Base-by-base conservation (phyloP, 2,113 vertebrate genomes). In the Ptyas mucosa region DNA sequence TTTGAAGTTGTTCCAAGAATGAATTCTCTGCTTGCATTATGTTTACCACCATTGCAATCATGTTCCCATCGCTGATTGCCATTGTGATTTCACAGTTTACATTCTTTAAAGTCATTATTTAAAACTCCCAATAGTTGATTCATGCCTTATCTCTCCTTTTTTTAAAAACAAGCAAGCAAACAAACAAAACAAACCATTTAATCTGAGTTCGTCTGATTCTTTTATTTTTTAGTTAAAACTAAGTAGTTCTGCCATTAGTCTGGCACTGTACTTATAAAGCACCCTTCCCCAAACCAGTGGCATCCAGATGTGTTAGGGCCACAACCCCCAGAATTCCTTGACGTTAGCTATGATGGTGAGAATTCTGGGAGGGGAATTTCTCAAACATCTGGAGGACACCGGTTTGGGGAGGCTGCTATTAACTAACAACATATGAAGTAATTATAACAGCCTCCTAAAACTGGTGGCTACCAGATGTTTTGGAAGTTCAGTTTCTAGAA, bases 1-100 rank as follows among this genome's bases (percentile, higher is more conserved):
- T 85, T 57, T 91, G 53, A 91, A 85, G 90, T 86, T 26, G 20
- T 91, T 91, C 39, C 75, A 90, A 90, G n/a, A 90, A 51, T 20
- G 20, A 49, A 53, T 81, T 54, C 34, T 53, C 51, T 81, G n/a
- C 64, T 90, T 81, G 64, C 51, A 26, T 90, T 90, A 54, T 81
- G 51, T 53, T 87, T 46, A 61, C 91, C 75, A 46, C 23, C 20
- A 10, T 57, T 55, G 39, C 24, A n/a, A 87, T 87, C n/a, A 51
- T 43, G 21, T 24, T 34, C 57, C 86, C 58, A 54, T 54, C 90
- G 21, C 53, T 91, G 64, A 81, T 75, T 91, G 90, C 64, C n/a
- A 81, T 53, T 85, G 90, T 91, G 75, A 85, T 12, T 91, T 57
- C 15, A 81, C 21, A 55, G 39, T 91, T 91, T 90, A 75, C 90